phyloP scores from a whole-genome alignment of 2,113 vertebrate genomes.

The Otis tarda region DNA sequence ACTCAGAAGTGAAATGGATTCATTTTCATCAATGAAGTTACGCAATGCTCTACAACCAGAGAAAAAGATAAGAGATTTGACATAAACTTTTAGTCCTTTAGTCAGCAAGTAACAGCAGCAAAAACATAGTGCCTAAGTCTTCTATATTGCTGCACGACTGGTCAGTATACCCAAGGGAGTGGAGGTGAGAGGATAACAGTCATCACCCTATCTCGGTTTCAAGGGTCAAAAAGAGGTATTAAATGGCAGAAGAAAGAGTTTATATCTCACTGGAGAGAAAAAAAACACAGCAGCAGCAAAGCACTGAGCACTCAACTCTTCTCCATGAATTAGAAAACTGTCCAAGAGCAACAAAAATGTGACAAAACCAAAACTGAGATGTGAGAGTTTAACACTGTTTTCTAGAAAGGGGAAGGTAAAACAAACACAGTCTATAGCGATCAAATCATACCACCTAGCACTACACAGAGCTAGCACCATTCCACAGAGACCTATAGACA shows the following conservation, averaged over 20 bases:
- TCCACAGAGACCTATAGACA: not conserved
- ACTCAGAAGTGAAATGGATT: not conserved
- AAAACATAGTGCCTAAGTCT: not conserved
- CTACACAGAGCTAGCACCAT: not conserved
- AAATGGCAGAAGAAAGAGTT: not conserved
- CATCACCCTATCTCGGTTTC: not conserved
- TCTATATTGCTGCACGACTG: not conserved
- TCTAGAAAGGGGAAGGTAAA: not conserved
- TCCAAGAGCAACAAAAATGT: not conserved
- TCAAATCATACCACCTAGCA: not conserved
- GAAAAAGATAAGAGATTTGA: not conserved
- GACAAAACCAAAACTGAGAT: not conserved
- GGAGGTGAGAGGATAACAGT: rapidly evolving
- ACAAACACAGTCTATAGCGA: not conserved
- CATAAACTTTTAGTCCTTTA: not conserved
- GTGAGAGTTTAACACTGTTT: not conserved
- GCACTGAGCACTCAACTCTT: not conserved
- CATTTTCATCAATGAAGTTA: not conserved
- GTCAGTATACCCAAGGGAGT: not conserved
- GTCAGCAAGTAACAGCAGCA: not conserved
- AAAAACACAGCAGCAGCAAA: not conserved
- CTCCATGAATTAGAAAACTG: not conserved
- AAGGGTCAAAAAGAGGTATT: not conserved
- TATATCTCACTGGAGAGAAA: not conserved
- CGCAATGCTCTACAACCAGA: rapidly evolving